These are phyloP conservation scores for Acanthurus tractus DNA, from an alignment of 2,797 vertebrate genomes.

Conservation along the genomic window DNA sequence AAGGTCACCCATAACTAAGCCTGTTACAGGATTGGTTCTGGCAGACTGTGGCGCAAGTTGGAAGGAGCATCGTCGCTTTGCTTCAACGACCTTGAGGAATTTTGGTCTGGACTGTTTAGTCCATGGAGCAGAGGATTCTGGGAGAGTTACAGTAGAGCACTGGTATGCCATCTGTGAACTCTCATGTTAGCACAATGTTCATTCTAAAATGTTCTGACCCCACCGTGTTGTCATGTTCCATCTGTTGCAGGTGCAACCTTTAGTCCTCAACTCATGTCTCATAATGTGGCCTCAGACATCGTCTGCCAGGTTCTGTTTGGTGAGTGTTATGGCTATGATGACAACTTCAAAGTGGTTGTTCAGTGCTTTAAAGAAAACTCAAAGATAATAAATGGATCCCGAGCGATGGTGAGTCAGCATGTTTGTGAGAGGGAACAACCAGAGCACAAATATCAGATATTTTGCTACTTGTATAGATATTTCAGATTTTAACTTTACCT, in stretches of 20 bases:
- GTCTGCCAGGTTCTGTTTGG: constrained; percentile 71
- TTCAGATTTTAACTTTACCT: no score
- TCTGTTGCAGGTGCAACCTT: constrained; percentile 45
- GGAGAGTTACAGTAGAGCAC: constrained; percentile 48
- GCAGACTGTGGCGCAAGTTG: constrained; percentile 60
- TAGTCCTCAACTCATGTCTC: constrained; percentile 68
- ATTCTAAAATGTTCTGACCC: background rate
- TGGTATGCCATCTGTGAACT: constrained; percentile 39
- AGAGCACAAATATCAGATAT: background rate
- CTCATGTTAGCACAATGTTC: background rate
- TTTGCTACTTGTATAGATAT: background rate
- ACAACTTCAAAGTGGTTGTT: constrained; percentile 55
- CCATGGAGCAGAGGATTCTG: constrained; percentile 77
- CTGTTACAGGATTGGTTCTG: constrained; percentile 50
- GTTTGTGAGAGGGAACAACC: background rate
- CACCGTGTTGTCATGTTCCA: background rate
- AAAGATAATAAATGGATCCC: constrained; percentile 62
- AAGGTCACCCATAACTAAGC: background rate
- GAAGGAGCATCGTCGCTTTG: constrained; percentile 74
- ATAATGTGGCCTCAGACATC: constrained; percentile 72
- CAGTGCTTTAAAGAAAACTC: constrained; percentile 43
- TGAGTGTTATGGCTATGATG: constrained; percentile 50
- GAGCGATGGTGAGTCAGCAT: constrained; percentile 64
- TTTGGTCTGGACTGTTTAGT: constrained; percentile 66
- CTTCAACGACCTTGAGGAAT: constrained; percentile 75